A percentile compares a stretch with the other conserved stretches of the same genome.
phyloP scores from a whole-genome alignment of 2,888 invertebrate species.

The Myopa tessellatipennis region DNA sequence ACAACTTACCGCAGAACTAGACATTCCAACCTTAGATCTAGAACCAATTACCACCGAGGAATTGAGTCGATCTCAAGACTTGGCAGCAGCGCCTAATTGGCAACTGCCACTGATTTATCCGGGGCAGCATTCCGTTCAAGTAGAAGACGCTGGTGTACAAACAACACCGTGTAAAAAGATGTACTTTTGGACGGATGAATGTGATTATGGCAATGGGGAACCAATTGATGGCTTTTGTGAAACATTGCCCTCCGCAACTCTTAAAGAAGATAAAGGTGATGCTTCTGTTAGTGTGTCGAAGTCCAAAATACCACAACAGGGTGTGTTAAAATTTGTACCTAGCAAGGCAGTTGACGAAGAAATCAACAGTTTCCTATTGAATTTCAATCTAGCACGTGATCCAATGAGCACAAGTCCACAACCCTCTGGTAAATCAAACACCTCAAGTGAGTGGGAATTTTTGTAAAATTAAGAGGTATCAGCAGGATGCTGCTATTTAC shows the following conservation, averaged over 20 bases:
- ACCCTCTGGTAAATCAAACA: constrained; percentile 54
- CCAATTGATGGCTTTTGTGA: constrained; percentile 58
- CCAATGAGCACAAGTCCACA: constrained; percentile 48
- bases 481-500: too few species aligned
- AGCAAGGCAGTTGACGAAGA: constrained; percentile 51
- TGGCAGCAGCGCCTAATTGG: constrained; percentile 41
- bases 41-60: constrained; percentile 56
- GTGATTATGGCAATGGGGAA: constrained; percentile 53
- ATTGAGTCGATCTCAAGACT: constrained; percentile 49
- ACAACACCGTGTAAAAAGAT: constrained; percentile 56
- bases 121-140: constrained; percentile 40
- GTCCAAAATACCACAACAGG: not conserved
- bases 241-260: constrained; percentile 43
- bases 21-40: constrained; percentile 59
- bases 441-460: constrained; percentile 67
- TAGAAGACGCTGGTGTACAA: constrained; percentile 60
- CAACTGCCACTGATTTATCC: constrained; percentile 46
- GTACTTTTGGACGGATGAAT: constrained; percentile 49
- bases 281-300: not conserved
- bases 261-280: constrained; percentile 36
- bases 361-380: constrained; percentile 57
- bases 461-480: constrained; percentile 57
- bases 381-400: constrained; percentile 57
- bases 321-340: constrained; percentile 53
- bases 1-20: constrained; percentile 65